phyloP scores from a whole-genome alignment of 2,888 invertebrate genomes.

The Gastracanthus pulcherrimus region DNA sequence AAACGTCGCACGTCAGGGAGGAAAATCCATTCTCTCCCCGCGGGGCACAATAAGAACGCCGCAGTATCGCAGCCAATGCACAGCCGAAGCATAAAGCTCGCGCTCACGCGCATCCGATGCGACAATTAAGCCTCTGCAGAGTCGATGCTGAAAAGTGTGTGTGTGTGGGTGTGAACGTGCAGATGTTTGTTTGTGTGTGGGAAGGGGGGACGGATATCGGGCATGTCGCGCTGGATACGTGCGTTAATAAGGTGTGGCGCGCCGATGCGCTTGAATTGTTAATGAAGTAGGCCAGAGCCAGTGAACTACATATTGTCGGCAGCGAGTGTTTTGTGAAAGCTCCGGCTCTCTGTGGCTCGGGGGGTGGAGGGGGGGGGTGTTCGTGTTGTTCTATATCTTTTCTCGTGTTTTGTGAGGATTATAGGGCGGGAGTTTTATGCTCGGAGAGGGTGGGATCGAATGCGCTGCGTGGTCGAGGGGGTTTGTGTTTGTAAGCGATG shows the following conservation, averaged over 20 bases:
- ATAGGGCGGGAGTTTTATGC: too few species aligned
- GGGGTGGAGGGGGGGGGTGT: not conserved
- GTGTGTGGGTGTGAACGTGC: not conserved
- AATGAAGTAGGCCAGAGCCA: slow-evolving; percentile 53
- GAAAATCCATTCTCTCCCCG: slow-evolving; percentile 39
- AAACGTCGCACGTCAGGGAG: slow-evolving; percentile 42
- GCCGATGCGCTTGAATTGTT: slow-evolving; percentile 35
- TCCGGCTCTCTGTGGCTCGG: not conserved
- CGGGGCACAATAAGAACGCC: slow-evolving; percentile 37
- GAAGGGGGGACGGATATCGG: slow-evolving; percentile 31
- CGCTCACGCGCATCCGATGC: not conserved
- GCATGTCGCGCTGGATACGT: slow-evolving; percentile 18
- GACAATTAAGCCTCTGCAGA: slow-evolving; percentile 52
- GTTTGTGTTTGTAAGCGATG: too few species aligned
- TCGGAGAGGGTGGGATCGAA: too few species aligned
- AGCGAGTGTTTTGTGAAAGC: slow-evolving; percentile 14
- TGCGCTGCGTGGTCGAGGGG: too few species aligned
- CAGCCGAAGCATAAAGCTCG: not conserved
- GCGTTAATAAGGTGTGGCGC: slow-evolving; percentile 34
- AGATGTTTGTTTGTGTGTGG: not conserved
- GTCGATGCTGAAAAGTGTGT: too few species aligned
- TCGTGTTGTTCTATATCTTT: not conserved
- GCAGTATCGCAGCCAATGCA: too few species aligned
- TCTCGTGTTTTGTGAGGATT: not conserved
- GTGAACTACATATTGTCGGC: slow-evolving; percentile 35